Percentiles rank a stretch among this genome's conserved stretches.
Conservation (phyloP, 2,888 invertebrate species). For the Callyntrura guangdongensis region DNA sequence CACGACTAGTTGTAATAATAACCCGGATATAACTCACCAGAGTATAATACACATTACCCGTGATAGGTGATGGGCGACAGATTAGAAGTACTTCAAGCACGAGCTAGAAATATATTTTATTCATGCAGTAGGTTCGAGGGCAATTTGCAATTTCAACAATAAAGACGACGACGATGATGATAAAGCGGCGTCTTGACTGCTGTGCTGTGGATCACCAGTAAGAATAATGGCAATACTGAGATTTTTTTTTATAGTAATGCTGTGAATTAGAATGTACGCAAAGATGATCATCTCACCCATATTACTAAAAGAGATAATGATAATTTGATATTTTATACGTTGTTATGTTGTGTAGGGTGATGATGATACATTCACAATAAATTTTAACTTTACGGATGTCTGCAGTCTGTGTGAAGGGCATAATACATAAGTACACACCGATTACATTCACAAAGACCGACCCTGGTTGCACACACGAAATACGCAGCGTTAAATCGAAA, state of each 20-base stretch:
- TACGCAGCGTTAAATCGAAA: slow-evolving; percentile 43
- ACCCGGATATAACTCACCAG: slow-evolving; percentile 44
- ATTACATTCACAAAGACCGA: slow-evolving; percentile 45
- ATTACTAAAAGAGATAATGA: slow-evolving; percentile 61
- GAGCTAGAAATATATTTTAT: slow-evolving; percentile 44
- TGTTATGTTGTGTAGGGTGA: background rate
- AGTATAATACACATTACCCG: slow-evolving; percentile 20
- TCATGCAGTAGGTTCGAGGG: slow-evolving; percentile 50
- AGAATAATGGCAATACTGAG: background rate
- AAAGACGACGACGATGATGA: too few relatives aligned
- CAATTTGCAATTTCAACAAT: slow-evolving; percentile 62
- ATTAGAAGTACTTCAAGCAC: slow-evolving; percentile 48
- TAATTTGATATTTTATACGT: slow-evolving; percentile 70
- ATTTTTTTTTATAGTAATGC: background rate
- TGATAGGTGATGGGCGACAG: slow-evolving; percentile 53
- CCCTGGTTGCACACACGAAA: slow-evolving; percentile 61
- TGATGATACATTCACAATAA: slow-evolving; percentile 61
- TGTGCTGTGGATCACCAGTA: too few relatives aligned
- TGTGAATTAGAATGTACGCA: background rate
- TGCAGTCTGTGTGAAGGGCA: slow-evolving; percentile 17
- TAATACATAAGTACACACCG: background rate
- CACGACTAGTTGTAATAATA: slow-evolving; percentile 20
- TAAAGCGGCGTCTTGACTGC: slow-evolving; percentile 2
- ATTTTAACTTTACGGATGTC: background rate
- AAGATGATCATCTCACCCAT: slow-evolving; percentile 35